Evolutionary conservation across 35 echinoderm and acorn worm genomes (phyloP), one percentile per base, ranked within the genome.

Genomic region (Diadema setosum): DNA sequence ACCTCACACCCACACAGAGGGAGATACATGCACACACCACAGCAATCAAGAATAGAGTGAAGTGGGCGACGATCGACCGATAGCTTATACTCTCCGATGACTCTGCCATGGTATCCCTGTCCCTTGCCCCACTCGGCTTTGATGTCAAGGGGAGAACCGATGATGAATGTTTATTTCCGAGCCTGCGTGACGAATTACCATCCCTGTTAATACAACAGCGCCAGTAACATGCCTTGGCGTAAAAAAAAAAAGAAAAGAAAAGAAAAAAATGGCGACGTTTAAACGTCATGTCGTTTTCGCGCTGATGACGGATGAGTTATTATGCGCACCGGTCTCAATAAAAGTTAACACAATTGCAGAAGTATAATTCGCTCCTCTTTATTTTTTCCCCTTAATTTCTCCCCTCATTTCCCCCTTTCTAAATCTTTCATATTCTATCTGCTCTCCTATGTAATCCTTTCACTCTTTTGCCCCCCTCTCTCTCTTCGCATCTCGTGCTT

Each of bases 301-400:
- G 4, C 39, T 78, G 73, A 78, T 90, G 88, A 90, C 78, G 58
- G 61, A 58, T 84, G 75, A 64, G 57, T 75, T 81, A 81, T 90
- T 90, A 41, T 70, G 30, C 42, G 73, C 42, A 43, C 82, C 39
- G 24, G 58, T 61, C 24, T 46, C 57, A 40, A 59, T 30, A 45
- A 70, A 45, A 34, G 58, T 74, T 20, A 73, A 84, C 73, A 83
- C 81, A 70, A 90, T 83, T 70, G 64, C 41, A 89, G 56, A 82
- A 81, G 87, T 58, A 81, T 81, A 82, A 78, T 89, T 76, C 65
- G 57, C 76, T 89, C 80, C 80, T 82, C 75, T 60, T 82, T 80
- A 75, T 75, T 81, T 74, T 57, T 80, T 76, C 60, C 70, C 26
- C n/a, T 36, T 17, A 18, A 2, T 30, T 27, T 50, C 75, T 78